Evolutionary conservation across 2,113 vertebrate species (phyloP).

Genomic region (Tringa solitaria): DNA sequence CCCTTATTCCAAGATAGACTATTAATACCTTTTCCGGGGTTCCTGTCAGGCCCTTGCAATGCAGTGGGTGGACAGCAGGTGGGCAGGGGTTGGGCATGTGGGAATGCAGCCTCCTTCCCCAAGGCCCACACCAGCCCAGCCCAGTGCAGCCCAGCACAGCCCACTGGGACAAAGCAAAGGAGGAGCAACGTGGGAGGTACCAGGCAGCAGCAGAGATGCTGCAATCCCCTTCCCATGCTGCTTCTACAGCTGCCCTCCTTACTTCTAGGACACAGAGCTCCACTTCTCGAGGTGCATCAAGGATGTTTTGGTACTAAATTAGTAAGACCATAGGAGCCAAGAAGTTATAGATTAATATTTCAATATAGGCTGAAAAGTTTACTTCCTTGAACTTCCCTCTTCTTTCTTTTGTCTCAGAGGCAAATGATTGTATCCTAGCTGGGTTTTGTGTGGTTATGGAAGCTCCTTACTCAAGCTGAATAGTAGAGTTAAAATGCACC

Average conservation of each 20-base stretch:
- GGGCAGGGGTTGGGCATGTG: background rate
- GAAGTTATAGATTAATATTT: background rate
- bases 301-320: background rate
- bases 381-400: background rate
- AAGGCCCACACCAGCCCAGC: background rate
- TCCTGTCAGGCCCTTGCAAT: background rate
- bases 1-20: background rate
- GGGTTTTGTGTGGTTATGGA: background rate
- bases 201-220: background rate
- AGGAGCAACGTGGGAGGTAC: rapidly evolving
- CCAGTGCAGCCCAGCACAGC: background rate
- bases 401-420: background rate
- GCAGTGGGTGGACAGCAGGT: background rate
- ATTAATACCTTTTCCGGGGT: background rate
- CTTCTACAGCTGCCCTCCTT: background rate
- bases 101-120: background rate
- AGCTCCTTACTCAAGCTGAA: background rate
- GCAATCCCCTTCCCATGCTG: rapidly evolving
- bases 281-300: background rate
- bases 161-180: background rate
- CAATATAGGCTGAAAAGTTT: background rate
- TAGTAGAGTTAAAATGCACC: background rate
- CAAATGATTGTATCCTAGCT: background rate
- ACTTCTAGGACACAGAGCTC: background rate
- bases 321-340: background rate